Conservation (phyloP, 2,888 invertebrate genomes). For the Lysandra bellargus region DNA sequence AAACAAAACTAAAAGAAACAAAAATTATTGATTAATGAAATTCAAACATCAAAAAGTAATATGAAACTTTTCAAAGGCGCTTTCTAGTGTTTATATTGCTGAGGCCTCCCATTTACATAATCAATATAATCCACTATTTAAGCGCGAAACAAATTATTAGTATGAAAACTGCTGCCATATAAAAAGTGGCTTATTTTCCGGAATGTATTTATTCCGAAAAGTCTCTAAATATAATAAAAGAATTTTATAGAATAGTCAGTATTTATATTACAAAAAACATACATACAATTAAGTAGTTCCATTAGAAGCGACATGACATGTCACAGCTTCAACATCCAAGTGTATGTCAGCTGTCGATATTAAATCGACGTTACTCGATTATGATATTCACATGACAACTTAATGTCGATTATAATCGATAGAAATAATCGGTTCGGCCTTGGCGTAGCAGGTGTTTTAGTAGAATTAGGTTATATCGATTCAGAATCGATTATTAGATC, state of each 20-base stretch:
- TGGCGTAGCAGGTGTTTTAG: slow-evolving; percentile 32
- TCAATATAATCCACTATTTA: neutral
- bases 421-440: slow-evolving; percentile 49
- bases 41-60: too few relatives aligned
- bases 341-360: slow-evolving; percentile 62
- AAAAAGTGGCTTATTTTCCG: neutral
- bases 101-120: neutral
- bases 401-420: slow-evolving; percentile 42
- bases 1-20: too few relatives aligned
- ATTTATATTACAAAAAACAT: neutral
- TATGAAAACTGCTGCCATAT: neutral
- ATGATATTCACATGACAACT: slow-evolving; percentile 46
- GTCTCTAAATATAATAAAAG: too few relatives aligned
- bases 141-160: neutral
- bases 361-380: slow-evolving; percentile 52
- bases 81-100: too few relatives aligned
- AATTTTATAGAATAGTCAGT: neutral
- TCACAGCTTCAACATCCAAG: slow-evolving; percentile 43
- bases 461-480: slow-evolving; percentile 30
- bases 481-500: slow-evolving; percentile 13
- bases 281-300: neutral
- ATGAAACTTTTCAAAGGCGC: too few relatives aligned
- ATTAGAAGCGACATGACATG: slow-evolving; percentile 36
- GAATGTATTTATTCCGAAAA: neutral
- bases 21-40: too few relatives aligned